Evolutionary conservation across 1,140 invertebrate species (phyloP).

Genomic region (Bombus difficillimus): DNA sequence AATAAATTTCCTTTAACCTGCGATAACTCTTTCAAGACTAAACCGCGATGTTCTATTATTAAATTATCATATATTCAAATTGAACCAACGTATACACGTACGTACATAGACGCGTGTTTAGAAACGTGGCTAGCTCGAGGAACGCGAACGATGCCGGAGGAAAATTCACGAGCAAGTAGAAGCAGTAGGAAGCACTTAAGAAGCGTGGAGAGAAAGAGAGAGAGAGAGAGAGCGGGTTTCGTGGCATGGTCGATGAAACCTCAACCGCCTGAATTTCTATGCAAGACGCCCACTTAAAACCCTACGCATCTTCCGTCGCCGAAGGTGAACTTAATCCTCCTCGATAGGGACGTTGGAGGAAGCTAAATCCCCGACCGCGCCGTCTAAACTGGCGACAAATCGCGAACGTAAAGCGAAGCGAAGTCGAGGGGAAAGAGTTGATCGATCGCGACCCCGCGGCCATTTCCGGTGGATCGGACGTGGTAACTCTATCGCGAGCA

Average conservation of each 20-base stretch:
- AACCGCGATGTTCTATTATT: too few relatives aligned
- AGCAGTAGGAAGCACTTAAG: not conserved
- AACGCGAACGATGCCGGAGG: not conserved
- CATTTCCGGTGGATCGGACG: constrained; percentile 35
- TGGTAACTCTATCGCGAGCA: constrained; percentile 35
- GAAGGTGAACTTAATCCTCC: constrained; percentile 38
- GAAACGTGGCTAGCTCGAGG: not conserved
- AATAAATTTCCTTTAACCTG: not conserved
- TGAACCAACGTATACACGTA: too few relatives aligned
- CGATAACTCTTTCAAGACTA: not conserved
- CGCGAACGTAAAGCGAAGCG: constrained; percentile 25
- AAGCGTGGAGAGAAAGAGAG: not conserved
- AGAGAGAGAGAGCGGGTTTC: constrained; percentile 73
- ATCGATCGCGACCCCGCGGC: constrained; percentile 36
- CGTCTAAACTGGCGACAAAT: constrained; percentile 42
- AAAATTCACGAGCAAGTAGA: not conserved
- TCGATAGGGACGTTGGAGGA: constrained; percentile 5
- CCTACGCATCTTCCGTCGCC: not conserved
- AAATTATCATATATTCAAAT: too few relatives aligned
- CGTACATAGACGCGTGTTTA: too few relatives aligned
- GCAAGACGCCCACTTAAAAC: not conserved
- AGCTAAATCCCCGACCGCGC: not conserved
- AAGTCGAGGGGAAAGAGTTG: constrained; percentile 21
- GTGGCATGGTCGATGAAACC: constrained; percentile 79
- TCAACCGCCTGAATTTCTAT: constrained; percentile 73